A percentile compares a stretch with the other conserved stretches of the same genome.
Conservation (phyloP, 2,888 invertebrate genomes). For the Acrocera orbiculus region DNA sequence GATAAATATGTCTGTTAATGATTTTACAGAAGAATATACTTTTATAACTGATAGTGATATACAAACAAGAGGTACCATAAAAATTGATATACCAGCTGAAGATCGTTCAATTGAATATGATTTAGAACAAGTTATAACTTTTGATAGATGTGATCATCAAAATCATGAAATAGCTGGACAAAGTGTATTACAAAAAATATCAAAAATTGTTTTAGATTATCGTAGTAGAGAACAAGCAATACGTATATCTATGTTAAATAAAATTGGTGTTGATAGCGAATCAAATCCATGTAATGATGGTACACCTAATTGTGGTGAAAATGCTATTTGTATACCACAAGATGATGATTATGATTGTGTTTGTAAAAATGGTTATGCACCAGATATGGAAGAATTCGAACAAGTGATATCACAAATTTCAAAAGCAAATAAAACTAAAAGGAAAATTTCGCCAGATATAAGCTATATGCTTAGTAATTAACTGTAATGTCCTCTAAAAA, state of each 20-base stretch:
- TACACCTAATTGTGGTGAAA: conserved; percentile 51
- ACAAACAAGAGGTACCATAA: conserved; percentile 17
- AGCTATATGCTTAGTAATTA: no score
- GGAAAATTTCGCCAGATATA: no score
- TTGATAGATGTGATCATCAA: conserved; percentile 21
- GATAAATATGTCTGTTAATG: no score
- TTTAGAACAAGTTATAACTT: conserved; percentile 22
- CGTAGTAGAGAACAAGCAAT: conserved; percentile 69
- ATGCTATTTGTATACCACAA: conserved; percentile 72
- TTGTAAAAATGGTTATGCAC: conserved; percentile 25
- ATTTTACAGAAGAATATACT: conserved; percentile 67
- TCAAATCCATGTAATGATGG: conserved; percentile 74
- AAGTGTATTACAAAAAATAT: conserved; percentile 48
- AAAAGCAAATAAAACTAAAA: no score
- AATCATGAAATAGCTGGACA: conserved; percentile 14
- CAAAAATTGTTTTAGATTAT: conserved; percentile 65
- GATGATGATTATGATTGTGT: conserved; percentile 47
- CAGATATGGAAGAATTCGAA: no score
- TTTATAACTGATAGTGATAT: conserved; percentile 21
- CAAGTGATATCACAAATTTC: no score
- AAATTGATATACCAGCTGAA: conserved; percentile 32
- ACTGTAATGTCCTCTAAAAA: no score
- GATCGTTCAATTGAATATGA: conserved; percentile 30
- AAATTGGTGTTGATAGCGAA: conserved; percentile 49
- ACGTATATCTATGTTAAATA: conserved; percentile 70